Base-by-base conservation (phyloP, 1,140 invertebrate species). In the Camponotus floridanus region DNA sequence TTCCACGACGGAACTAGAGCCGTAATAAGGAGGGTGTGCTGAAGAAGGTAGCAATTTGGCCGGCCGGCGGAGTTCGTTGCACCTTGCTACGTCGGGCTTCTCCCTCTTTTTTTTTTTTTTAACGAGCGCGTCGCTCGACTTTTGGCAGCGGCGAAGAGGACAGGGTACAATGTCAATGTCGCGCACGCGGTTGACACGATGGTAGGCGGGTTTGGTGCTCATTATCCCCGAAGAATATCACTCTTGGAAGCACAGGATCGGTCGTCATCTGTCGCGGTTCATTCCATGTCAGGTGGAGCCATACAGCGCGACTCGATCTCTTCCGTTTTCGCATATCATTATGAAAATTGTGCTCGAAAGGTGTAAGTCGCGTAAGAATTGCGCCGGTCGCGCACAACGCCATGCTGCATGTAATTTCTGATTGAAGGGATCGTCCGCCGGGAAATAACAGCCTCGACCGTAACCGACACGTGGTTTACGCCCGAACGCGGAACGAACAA, bases 261-360 rank as follows among this genome's bases (percentile, higher is more conserved):
- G 59, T 90, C 83, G 86, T 91, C 84, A 91, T 90, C 90, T 90
- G 87, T 79, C 57, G 57, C 76, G 89, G 88, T 91, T 84, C 79
- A n/a, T 67, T 80, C 62, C 8, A 71, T 51, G 86, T 91, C 92
- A 93, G 92, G 85, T 93, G 92, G 90, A 92, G 89, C 87, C 87
- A 89, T 81, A 70, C 76, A 87, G 80, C 80, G 76, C 45, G 31
- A 78, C 31, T 48, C 62, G 62, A 79, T 45, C 76, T 51, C 55
- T 73, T 59, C 51, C 62, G 42, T 45, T 65, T 68, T 88, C 84
- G 92, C 90, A 92, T 93, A 91, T 92, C 88, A 93, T 93, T 93
- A 92, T 87, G 90, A 92, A 92, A 92, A 93, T 93, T 91, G 78
- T 67, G 86, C 86, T 91, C 86, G 87, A 87, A 92, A 91, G 87